Conservation (phyloP, 37 sponge, comb jelly and placozoan species). For the Aphrocallistes beatrix region DNA sequence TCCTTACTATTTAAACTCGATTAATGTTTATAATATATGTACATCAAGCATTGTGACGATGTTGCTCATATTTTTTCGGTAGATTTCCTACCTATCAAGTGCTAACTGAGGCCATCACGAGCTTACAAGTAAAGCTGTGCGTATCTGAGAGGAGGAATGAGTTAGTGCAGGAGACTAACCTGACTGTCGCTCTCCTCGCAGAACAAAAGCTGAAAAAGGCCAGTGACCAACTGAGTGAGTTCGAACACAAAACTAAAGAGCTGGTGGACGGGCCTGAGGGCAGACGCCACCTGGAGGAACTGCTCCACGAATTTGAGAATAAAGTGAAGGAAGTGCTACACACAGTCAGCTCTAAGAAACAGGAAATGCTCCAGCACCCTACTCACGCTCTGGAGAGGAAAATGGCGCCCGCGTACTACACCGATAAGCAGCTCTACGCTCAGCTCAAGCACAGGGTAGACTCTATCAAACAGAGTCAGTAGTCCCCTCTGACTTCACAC, state of each 20-base stretch:
- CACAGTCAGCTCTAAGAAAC: not conserved
- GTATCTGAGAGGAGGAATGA: not conserved
- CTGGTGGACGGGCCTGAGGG: not conserved
- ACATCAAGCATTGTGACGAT: too few relatives aligned
- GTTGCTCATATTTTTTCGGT: not conserved
- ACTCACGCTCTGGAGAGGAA: not conserved
- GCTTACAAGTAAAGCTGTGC: not conserved
- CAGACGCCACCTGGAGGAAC: not conserved
- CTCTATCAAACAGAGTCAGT: not conserved
- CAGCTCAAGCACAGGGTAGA: constrained; percentile 10
- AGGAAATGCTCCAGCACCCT: not conserved
- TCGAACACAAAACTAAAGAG: not conserved
- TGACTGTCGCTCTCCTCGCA: not conserved
- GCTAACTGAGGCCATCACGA: not conserved
- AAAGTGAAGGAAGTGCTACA: constrained; percentile 18
- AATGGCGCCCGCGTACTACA: constrained; percentile 1
- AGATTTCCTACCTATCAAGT: not conserved
- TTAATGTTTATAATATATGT: too few relatives aligned
- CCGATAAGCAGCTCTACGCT: not conserved
- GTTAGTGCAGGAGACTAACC: not conserved
- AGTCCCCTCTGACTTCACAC: too few relatives aligned
- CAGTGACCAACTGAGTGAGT: not conserved
- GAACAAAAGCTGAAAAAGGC: not conserved
- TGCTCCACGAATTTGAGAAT: not conserved
- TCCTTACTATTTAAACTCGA: too few relatives aligned